These are phyloP conservation scores for Rhinopomastus cyanomelas DNA, from an alignment of 2,113 vertebrate species.

Conservation along the genomic window DNA sequence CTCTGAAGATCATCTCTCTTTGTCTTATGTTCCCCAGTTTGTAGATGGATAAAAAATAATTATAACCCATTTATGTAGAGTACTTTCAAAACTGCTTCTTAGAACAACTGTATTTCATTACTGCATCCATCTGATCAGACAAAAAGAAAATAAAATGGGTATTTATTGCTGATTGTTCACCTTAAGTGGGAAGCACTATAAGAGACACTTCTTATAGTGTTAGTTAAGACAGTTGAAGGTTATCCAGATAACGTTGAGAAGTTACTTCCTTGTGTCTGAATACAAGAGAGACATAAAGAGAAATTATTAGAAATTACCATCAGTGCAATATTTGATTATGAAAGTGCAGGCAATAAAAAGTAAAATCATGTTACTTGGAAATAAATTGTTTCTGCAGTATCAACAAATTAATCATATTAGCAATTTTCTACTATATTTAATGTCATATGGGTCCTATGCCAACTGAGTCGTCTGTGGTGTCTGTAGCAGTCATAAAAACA, in stretches of 20 bases:
- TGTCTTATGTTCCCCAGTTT: background rate
- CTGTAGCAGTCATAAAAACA: background rate
- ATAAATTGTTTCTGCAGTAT: background rate
- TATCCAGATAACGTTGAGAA: background rate
- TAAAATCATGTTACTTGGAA: background rate
- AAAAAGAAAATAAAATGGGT: background rate
- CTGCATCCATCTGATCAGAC: background rate
- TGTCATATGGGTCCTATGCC: background rate
- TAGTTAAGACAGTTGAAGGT: background rate
- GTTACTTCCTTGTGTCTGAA: background rate
- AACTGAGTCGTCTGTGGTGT: background rate
- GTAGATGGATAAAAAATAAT: background rate
- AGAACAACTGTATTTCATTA: background rate
- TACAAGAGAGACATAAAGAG: background rate
- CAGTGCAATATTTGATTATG: background rate
- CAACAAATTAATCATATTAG: background rate
- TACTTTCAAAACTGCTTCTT: background rate
- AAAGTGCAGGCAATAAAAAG: background rate
- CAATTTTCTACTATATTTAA: background rate
- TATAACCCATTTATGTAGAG: background rate
- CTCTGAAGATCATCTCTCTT: too few relatives aligned
- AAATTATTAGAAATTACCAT: background rate
- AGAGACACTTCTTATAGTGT: background rate
- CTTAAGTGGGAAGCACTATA: background rate
- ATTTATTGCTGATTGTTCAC: background rate